Evolutionary conservation across 2,113 vertebrate species (phyloP), one percentile per base, ranked within the genome.

Genomic region (Lasiurus cinereus): DNA sequence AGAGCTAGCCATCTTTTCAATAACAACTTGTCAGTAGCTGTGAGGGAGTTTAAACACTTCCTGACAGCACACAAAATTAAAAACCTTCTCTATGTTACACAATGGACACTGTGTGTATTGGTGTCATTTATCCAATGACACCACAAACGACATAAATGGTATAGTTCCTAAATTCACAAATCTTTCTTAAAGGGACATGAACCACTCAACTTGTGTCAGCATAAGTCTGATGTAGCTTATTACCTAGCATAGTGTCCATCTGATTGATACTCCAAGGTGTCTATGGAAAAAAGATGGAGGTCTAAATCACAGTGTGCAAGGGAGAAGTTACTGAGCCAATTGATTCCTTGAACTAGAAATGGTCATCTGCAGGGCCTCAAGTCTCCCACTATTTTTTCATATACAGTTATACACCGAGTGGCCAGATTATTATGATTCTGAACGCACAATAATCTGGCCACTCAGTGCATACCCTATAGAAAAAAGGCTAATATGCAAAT

Each of bases 1-100:
- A 80, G 48, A 89, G 21, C 48, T 88, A 85, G 54, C 22, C 93
- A 19, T 85, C 43, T 89, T 11, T 95, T 89, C 73, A 79, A 8
- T 72, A 91, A 48, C 43, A 86, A 85, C 92, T 76, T 93, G 29
- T 83, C 88, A 85, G 31, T 82, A 33, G 43, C 36, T 94, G 6
- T 89, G 8, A 90, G 74, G 36, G 85, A 74, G 70, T 66, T 96
- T 86, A 93, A 96, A 82, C 5, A 50, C 15, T 52, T 13, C 6
- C 33, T 94, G 90, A 89, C 80, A 93, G 79, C 27, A 91, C 56
- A 91, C 50, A 96, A 36, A 95, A 83, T 95, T 94, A 69, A 82
- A 89, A 83, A 80, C 54, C 46, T 69, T 73, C 43, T 85, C 29
- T 73, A 2, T 24, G 24, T 80, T 73, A 94, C 29, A 59, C n/a